Conservation (phyloP, 2,888 invertebrate genomes). For the Octonoba sinensis region DNA sequence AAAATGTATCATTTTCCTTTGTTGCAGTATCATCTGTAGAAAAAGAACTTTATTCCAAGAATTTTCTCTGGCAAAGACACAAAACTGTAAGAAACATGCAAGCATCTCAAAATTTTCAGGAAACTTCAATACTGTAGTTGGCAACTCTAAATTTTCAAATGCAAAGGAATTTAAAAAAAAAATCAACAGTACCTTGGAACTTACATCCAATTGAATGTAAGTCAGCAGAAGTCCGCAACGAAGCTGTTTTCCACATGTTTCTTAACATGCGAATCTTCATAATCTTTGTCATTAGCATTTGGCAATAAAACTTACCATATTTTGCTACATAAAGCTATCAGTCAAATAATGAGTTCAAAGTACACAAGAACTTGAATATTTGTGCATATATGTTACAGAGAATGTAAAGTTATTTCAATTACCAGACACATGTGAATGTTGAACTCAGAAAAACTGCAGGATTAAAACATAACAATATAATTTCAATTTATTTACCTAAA, state of each 20-base stretch:
- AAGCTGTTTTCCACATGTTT: constrained; percentile 20
- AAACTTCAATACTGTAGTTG: too few relatives aligned
- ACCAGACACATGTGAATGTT: not conserved
- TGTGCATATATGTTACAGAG: not conserved
- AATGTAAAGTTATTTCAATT: not conserved
- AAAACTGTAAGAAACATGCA: too few relatives aligned
- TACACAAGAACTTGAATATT: not conserved
- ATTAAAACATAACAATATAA: constrained; percentile 57
- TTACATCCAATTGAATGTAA: constrained; percentile 55
- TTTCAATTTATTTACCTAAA: constrained; percentile 52
- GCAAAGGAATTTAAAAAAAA: constrained; percentile 6
- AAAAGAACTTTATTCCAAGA: too few relatives aligned
- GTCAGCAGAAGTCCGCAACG: constrained; percentile 18
- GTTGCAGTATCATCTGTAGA: too few relatives aligned
- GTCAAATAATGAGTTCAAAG: constrained; percentile 4
- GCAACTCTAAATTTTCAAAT: too few relatives aligned
- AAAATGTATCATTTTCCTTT: too few relatives aligned
- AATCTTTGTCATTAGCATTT: constrained; percentile 1
- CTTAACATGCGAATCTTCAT: not conserved
- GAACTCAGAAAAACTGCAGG: constrained; percentile 16
- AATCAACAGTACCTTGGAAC: constrained; percentile 49
- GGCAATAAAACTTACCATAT: constrained; percentile 13
- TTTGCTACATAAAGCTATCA: not conserved
- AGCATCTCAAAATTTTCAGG: too few relatives aligned
- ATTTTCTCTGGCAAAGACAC: too few relatives aligned